phyloP scores from a whole-genome alignment of 2,888 invertebrate species.

The Willowsia nigromaculata region DNA sequence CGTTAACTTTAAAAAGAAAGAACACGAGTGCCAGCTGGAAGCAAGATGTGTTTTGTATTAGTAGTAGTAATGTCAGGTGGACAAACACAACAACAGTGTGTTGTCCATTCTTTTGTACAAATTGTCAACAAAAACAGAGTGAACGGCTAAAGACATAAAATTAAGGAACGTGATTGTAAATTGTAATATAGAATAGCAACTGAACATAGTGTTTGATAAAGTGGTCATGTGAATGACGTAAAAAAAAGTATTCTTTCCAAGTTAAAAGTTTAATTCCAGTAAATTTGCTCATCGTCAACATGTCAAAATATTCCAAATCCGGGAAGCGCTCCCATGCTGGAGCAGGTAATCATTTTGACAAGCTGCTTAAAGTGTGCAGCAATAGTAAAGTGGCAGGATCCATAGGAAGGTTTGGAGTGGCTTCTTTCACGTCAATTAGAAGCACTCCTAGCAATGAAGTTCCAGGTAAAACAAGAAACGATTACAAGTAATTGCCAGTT shows the following conservation, averaged over 20 bases:
- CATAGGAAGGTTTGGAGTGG: constrained; percentile 96
- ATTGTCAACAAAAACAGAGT: not conserved
- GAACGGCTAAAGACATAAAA: not conserved
- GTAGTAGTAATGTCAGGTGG: no score
- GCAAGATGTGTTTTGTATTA: not conserved
- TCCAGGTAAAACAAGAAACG: no score
- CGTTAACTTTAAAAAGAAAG: not conserved
- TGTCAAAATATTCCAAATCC: constrained; percentile 77
- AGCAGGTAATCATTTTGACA: constrained; percentile 84
- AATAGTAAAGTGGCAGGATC: constrained; percentile 93
- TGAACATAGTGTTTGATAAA: not conserved
- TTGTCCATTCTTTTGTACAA: not conserved
- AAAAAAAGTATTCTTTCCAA: not conserved
- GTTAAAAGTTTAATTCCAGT: not conserved
- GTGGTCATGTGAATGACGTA: not conserved
- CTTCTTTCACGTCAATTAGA: constrained; percentile 94
- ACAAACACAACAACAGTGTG: not conserved
- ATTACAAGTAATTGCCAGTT: no score
- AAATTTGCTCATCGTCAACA: constrained; percentile 46
- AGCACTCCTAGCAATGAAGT: constrained; percentile 86
- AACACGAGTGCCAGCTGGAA: not conserved
- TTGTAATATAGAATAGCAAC: no score
- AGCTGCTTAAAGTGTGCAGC: constrained; percentile 87
- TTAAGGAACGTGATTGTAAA: no score
- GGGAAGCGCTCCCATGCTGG: constrained; percentile 75